Evolutionary conservation across 1,140 invertebrate species (phyloP).

Genomic region (Calycopis cecrops): DNA sequence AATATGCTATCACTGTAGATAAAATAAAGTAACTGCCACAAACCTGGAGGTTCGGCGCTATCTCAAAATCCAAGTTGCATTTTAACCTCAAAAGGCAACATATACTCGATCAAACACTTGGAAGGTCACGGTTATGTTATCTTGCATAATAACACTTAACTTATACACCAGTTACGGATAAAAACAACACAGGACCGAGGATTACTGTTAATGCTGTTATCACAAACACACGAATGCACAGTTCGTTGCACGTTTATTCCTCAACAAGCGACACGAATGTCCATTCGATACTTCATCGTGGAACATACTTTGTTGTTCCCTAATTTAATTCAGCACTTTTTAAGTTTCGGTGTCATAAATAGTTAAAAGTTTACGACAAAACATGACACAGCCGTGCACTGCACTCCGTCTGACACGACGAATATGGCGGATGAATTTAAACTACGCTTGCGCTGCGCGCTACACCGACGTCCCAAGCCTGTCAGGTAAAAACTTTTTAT

Average conservation of each 20-base stretch:
- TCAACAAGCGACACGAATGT: slow-evolving; percentile 58
- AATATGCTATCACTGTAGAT: slow-evolving; percentile 50
- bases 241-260: slow-evolving; percentile 69
- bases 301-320: slow-evolving; percentile 54
- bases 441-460: slow-evolving; percentile 63
- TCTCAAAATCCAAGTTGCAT: slow-evolving; percentile 71
- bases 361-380: slow-evolving; percentile 66
- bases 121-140: slow-evolving; percentile 70
- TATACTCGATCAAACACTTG: slow-evolving; percentile 53
- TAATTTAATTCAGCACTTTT: slow-evolving; percentile 54
- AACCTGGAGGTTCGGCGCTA: slow-evolving; percentile 68
- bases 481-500: slow-evolving; percentile 41
- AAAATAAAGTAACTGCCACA: slow-evolving; percentile 52
- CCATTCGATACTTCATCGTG: slow-evolving; percentile 47
- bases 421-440: slow-evolving; percentile 72
- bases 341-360: slow-evolving; percentile 54
- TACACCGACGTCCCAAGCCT: slow-evolving; percentile 16
- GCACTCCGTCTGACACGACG: slow-evolving; percentile 70
- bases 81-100: slow-evolving; percentile 71
- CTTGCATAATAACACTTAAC: slow-evolving; percentile 66
- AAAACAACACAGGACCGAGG: slow-evolving; percentile 63
- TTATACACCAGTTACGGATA: slow-evolving; percentile 52
- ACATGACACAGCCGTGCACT: slow-evolving; percentile 67
- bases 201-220: slow-evolving; percentile 70
- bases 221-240: slow-evolving; percentile 72